These are phyloP conservation scores for Diuraphis noxia DNA, from an alignment of 1,140 invertebrate genomes.

Conservation along the genomic window DNA sequence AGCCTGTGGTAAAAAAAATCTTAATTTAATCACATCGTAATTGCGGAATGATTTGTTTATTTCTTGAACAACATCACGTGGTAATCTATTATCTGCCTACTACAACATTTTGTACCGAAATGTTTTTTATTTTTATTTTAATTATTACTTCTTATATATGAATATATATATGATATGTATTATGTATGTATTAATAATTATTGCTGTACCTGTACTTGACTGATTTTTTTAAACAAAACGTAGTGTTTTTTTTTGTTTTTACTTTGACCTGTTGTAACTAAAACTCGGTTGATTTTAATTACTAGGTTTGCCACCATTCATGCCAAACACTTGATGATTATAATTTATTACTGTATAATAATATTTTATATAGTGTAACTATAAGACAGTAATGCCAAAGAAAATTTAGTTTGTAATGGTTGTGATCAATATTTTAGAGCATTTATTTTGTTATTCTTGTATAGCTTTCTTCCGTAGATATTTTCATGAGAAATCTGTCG, in stretches of 20 bases:
- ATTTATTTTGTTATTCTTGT: slow-evolving; percentile 50
- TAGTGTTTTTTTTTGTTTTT: neutral
- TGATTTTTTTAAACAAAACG: slow-evolving; percentile 20
- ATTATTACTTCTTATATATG: neutral
- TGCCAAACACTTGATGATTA: slow-evolving; percentile 27
- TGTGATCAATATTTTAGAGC: slow-evolving; percentile 40
- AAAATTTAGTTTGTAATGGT: slow-evolving; percentile 43
- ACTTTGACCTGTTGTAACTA: neutral
- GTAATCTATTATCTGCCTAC: neutral
- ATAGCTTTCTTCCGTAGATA: slow-evolving; percentile 41
- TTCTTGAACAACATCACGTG: neutral
- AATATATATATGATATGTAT: neutral
- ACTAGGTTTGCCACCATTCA: neutral
- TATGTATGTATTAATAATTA: neutral
- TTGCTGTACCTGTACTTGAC: slow-evolving; percentile 18
- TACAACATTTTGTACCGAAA: neutral
- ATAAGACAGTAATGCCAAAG: slow-evolving; percentile 45
- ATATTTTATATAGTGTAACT: neutral
- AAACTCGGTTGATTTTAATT: slow-evolving; percentile 14
- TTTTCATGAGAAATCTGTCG: neutral
- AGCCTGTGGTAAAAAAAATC: neutral
- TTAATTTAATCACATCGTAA: neutral
- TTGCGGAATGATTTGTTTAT: neutral
- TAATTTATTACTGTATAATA: slow-evolving; percentile 22
- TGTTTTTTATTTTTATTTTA: neutral